A percentile compares a stretch with the other conserved stretches of the same genome.
phyloP scores from a whole-genome alignment of 2,113 vertebrate species.

The Micronisus gabar region DNA sequence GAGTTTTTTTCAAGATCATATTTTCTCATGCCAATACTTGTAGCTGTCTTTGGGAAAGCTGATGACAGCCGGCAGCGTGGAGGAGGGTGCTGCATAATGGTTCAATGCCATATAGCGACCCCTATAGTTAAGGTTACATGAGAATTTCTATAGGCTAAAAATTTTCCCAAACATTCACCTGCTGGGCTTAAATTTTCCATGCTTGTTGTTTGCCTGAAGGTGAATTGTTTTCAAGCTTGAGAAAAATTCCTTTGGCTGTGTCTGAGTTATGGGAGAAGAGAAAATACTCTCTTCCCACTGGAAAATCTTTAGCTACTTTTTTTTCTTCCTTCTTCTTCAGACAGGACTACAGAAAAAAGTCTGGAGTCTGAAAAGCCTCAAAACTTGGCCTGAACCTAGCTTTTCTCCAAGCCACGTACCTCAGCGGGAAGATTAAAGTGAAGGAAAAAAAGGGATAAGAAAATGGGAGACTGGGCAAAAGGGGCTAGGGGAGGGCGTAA shows the following conservation, averaged over 20 bases:
- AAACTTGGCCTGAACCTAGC: constrained; percentile 35
- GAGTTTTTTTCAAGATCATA: neutral
- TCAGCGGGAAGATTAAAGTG: constrained; percentile 25
- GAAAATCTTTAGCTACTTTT: constrained; percentile 48
- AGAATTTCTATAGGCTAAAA: constrained; percentile 40
- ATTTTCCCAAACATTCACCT: constrained; percentile 67
- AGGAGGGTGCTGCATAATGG: neutral
- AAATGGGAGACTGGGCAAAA: neutral
- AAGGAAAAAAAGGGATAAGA: neutral
- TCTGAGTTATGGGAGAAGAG: constrained; percentile 59
- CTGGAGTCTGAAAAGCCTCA: constrained; percentile 43
- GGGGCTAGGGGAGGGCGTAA: neutral
- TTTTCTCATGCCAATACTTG: constrained; percentile 24
- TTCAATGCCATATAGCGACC: constrained; percentile 26
- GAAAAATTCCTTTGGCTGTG: constrained; percentile 59
- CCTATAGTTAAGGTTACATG: constrained; percentile 48
- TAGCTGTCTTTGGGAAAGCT: neutral
- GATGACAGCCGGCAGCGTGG: neutral
- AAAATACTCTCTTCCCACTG: constrained; percentile 63
- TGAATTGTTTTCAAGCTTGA: constrained; percentile 66
- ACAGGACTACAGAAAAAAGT: constrained; percentile 30
- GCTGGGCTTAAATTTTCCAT: constrained; percentile 66
- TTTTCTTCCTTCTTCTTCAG: neutral
- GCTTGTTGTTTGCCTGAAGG: constrained; percentile 64
- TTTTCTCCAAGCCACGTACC: neutral